Base-by-base conservation (phyloP, 1,140 invertebrate species). In the Trichoplusia ni region DNA sequence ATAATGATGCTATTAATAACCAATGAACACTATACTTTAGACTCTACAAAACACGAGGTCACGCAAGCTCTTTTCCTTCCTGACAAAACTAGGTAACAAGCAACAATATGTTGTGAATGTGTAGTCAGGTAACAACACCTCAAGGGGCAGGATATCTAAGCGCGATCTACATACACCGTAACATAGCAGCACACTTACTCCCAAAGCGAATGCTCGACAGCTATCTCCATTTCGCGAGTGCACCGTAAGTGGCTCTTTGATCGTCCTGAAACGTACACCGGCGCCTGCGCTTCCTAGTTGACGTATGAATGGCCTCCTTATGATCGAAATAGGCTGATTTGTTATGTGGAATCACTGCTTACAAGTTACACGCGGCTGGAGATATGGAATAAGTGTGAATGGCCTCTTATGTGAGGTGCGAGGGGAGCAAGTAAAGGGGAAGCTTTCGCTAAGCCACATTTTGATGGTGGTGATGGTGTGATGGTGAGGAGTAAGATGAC, bases 191-290 rank as follows among this genome's bases (percentile, higher is more conserved):
- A 46, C 29, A 59, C 46, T 44, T 59, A 49, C 23, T 31, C n/a
- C 56, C 27, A 44, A 44, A 44, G 49, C 27, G 16, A 44, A 29
- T 25, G 13, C 19, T 44, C 14, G 38, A 44, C 5, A 44, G 40
- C 29, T 47, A 60, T 60, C 42, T 31, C 11, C 4, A 44, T 35
- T 54, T 58, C 14, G 49, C 46, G 29, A 42, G 47, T 38, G 53
- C 61, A 46, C 9, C 13, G 18, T 73, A 65, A 73, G 67, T 69
- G 58, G 63, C 38, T 33, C 67, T 69, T 69, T 67, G 71, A 73
- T 73, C 53, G 54, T 46, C 21, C 60, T 65, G 66, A 63, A 69
- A 72, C 38, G 19, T 13, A 54, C 35, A 51, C 54, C 54, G 54
- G 23, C 19, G 37, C 56, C 27, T 49, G 29, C 42, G 29, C 69